phyloP scores from a whole-genome alignment of 2,797 vertebrate genomes.

The Distichodus sexfasciatus region DNA sequence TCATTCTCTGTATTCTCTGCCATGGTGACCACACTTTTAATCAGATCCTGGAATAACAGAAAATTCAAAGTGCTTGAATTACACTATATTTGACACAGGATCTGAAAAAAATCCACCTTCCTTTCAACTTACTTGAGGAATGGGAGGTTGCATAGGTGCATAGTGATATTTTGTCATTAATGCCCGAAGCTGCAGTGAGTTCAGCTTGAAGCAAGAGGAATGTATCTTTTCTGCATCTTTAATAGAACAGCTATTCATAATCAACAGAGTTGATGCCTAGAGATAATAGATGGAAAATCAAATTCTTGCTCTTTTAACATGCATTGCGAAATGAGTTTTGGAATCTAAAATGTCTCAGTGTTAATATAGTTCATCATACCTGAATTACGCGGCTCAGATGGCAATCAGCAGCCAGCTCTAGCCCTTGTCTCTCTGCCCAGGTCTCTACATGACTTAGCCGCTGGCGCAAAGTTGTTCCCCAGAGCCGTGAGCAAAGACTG shows the following conservation, averaged over 20 bases:
- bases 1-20: slow-evolving; percentile 83
- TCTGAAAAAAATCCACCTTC: neutral
- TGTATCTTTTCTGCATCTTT: slow-evolving; percentile 82
- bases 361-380: slow-evolving; percentile 62
- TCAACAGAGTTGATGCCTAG: slow-evolving; percentile 89
- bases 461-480: slow-evolving; percentile 87
- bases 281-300: slow-evolving; percentile 44
- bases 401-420: slow-evolving; percentile 92
- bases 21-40: slow-evolving; percentile 81
- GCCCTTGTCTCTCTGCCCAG: slow-evolving; percentile 95
- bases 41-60: slow-evolving; percentile 75
- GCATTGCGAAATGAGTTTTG: neutral
- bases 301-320: too few species aligned
- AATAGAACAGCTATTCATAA: slow-evolving; percentile 87
- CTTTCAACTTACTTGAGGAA: slow-evolving; percentile 79
- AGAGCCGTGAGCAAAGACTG: slow-evolving; percentile 86
- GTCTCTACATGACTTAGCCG: slow-evolving; percentile 85
- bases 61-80: neutral
- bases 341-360: neutral
- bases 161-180: slow-evolving; percentile 84
- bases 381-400: slow-evolving; percentile 90
- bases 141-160: slow-evolving; percentile 82
- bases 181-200: slow-evolving; percentile 86
- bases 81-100: neutral
- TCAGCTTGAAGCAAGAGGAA: slow-evolving; percentile 90